Evolutionary conservation across 2,113 vertebrate genomes (phyloP), one percentile per base, ranked within the genome.

Genomic region (Saccopteryx leptura): DNA sequence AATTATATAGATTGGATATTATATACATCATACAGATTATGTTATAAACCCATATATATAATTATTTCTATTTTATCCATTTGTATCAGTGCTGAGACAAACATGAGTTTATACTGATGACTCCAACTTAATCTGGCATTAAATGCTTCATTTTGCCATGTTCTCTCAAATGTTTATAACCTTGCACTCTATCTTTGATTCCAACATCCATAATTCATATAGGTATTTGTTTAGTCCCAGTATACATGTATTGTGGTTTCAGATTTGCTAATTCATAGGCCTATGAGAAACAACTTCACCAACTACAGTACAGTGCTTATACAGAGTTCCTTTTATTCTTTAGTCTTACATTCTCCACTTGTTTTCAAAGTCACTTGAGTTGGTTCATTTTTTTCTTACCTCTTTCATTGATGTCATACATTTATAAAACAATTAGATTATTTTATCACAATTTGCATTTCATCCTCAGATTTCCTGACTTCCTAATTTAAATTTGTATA

Each of bases 301-400:
- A 56, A 17, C 2, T 17, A 5, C 1, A 81, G 26, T 2, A 82
- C 39, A 68, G 31, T 56, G 23, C 46, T 82, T 48, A 68, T 5
- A 8, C 13, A 15, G 4, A 39, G 15, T 50, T 91, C 28, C 8
- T 69, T 24, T 69, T 54, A 39, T 3, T 54, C 39, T 23, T 85
- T 23, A 52, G 24, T 78, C n/a, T 88, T 33, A 31, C 1, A 48
- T 39, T 63, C 19, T 52, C 33, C 17, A 39, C 2, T n/a, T 63
- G 12, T 71, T 83, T 86, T 60, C 46, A 83, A n/a, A 26, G 24
- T 63, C 71, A 52, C 33, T 60, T 60, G 52, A 7, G 7, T 33
- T 15, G 10, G 7, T 17, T 31, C 7, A 1, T 28, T 69, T 23
- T 50, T 7, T 9, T 26, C 23, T 0, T 4, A 31, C 8, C 7